Conservation (phyloP, 2,888 invertebrate species). For the Apodemia zela region DNA sequence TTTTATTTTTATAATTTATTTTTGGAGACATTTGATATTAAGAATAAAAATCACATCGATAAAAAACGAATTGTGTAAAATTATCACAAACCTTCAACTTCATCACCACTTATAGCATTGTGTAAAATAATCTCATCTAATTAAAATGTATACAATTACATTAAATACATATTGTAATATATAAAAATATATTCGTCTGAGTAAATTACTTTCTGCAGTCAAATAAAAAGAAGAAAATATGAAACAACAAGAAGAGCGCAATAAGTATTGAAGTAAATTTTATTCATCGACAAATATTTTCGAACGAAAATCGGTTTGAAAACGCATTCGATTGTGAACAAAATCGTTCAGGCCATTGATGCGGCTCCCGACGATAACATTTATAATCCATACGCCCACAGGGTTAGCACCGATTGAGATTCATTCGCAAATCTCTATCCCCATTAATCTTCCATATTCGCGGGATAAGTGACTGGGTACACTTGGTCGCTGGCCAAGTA, state of each 20-base stretch:
- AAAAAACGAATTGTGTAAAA: too few species aligned
- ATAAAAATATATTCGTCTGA: background rate
- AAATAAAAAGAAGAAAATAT: background rate
- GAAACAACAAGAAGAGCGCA: background rate
- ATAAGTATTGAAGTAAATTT: slow-evolving; percentile 4
- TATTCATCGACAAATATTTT: slow-evolving; percentile 21
- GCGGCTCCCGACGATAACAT: slow-evolving; percentile 51
- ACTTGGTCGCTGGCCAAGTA: slow-evolving; percentile 68
- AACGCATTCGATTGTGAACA: slow-evolving; percentile 32
- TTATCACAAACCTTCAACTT: too few species aligned
- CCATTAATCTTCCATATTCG: slow-evolving; percentile 45
- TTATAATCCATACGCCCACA: slow-evolving; percentile 54
- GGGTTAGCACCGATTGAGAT: slow-evolving; percentile 53
- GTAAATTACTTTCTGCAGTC: background rate
- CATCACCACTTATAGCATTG: too few species aligned
- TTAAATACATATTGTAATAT: too few species aligned
- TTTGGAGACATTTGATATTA: too few species aligned
- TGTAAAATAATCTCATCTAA: too few species aligned
- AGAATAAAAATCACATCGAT: too few species aligned
- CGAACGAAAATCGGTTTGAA: slow-evolving; percentile 28
- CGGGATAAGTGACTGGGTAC: slow-evolving; percentile 37
- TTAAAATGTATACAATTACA: too few species aligned
- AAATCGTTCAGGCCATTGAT: slow-evolving; percentile 39
- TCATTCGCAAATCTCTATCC: slow-evolving; percentile 49
- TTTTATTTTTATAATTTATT: too few species aligned